These are phyloP conservation scores for Festucalex cinctus DNA, from an alignment of 2,113 vertebrate species.

Conservation along the genomic window DNA sequence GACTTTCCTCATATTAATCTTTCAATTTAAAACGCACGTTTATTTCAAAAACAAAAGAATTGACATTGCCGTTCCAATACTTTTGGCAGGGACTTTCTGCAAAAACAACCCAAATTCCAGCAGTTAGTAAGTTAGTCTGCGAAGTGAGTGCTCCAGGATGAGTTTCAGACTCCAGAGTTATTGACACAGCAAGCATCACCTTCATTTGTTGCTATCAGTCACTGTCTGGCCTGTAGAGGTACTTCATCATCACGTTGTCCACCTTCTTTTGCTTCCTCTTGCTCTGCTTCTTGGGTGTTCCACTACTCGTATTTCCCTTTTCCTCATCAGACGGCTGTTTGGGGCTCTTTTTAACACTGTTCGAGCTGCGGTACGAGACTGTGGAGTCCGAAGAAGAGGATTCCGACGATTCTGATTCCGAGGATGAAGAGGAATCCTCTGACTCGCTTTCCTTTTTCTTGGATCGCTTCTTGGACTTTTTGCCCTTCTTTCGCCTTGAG, in stretches of 20 bases:
- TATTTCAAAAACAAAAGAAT: too few species aligned
- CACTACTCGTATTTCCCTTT: conserved; percentile 40
- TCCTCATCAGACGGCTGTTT: conserved; percentile 48
- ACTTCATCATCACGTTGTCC: conserved; percentile 95
- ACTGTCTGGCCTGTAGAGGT: conserved; percentile 93
- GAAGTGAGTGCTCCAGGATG: not conserved
- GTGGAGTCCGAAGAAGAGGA: conserved; percentile 75
- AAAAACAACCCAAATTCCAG: not conserved
- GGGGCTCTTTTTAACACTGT: conserved; percentile 83
- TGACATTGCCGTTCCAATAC: too few species aligned
- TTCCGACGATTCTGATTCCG: conserved; percentile 61
- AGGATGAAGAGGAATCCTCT: conserved; percentile 69
- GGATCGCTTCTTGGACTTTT: conserved; percentile 74
- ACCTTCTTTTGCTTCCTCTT: conserved; percentile 85
- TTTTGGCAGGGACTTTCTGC: not conserved
- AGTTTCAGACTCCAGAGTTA: conserved; percentile 41
- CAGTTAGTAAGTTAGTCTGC: conserved; percentile 34
- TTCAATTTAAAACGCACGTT: too few species aligned
- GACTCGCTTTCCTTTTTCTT: conserved; percentile 77
- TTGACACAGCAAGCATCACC: conserved; percentile 72
- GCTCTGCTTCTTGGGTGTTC: conserved; percentile 71
- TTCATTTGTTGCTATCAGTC: conserved; percentile 77
- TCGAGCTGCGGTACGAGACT: conserved; percentile 86
- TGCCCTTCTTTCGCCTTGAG: conserved; percentile 64
- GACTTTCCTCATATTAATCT: too few species aligned